Conservation (phyloP, 2,797 vertebrate species). For the Macrochelys suwanniensis region DNA sequence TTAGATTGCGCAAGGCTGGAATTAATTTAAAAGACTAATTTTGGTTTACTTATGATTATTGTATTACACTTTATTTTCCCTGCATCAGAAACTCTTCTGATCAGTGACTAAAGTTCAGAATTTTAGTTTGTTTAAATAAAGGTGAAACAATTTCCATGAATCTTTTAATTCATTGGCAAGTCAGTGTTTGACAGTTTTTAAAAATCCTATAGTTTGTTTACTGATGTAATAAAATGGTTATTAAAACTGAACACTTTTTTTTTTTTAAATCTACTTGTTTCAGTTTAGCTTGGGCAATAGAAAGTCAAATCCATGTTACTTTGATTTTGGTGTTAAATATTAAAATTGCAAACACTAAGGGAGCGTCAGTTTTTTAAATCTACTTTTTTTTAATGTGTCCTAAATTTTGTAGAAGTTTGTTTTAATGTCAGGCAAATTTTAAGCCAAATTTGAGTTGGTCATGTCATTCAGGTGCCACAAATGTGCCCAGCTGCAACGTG, state of each 20-base stretch:
- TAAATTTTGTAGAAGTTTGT: neutral
- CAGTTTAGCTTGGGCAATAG: neutral
- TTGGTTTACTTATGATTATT: neutral
- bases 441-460: neutral
- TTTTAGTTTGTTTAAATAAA: neutral
- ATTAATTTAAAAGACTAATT: neutral
- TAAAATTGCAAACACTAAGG: neutral
- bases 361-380: no score
- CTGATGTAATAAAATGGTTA: neutral
- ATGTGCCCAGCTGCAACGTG: neutral
- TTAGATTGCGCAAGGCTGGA: neutral
- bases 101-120: conserved; percentile 5
- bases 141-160: neutral
- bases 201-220: neutral
- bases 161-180: neutral
- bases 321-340: no score
- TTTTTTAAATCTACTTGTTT: neutral
- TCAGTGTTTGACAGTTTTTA: neutral
- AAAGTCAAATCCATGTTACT: neutral
- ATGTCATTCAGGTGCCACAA: neutral
- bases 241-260: neutral
- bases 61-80: neutral
- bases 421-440: neutral
- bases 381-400: neutral
- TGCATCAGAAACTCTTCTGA: neutral